Conservation (phyloP, 2,113 vertebrate genomes). For the Dasyurus viverrinus region DNA sequence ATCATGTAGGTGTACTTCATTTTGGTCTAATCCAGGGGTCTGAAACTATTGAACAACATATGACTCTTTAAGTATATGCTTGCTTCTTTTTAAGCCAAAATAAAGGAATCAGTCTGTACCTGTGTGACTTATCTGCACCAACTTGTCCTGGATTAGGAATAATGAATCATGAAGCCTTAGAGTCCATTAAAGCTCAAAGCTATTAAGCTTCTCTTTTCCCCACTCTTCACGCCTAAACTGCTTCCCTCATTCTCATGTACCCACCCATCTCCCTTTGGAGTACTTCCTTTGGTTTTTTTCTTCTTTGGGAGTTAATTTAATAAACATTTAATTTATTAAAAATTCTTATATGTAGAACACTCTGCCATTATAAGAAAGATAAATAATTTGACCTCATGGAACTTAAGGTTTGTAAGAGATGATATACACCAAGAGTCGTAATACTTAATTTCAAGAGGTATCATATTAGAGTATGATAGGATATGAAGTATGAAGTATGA, state of each 20-base stretch:
- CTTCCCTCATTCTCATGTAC: background rate
- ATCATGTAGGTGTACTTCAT: background rate
- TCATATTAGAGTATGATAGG: too few species aligned
- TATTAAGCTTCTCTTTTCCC: background rate
- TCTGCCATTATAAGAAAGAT: background rate
- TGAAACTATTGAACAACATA: background rate
- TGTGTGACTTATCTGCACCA: background rate
- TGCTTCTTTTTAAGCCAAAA: background rate
- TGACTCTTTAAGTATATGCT: background rate
- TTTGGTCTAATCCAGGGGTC: background rate
- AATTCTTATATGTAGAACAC: background rate
- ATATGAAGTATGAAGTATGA: too few species aligned
- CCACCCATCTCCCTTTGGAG: background rate
- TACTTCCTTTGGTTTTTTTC: background rate
- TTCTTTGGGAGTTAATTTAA: background rate
- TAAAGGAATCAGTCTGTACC: background rate
- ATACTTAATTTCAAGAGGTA: background rate
- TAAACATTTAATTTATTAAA: background rate
- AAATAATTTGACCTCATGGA: background rate
- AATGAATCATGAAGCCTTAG: background rate
- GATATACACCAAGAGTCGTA: background rate
- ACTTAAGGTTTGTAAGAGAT: background rate
- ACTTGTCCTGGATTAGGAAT: slow-evolving; percentile 1
- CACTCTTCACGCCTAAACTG: background rate
- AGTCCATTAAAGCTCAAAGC: background rate